Conservation (phyloP, 2,888 invertebrate species). For the Byasa hedistus region DNA sequence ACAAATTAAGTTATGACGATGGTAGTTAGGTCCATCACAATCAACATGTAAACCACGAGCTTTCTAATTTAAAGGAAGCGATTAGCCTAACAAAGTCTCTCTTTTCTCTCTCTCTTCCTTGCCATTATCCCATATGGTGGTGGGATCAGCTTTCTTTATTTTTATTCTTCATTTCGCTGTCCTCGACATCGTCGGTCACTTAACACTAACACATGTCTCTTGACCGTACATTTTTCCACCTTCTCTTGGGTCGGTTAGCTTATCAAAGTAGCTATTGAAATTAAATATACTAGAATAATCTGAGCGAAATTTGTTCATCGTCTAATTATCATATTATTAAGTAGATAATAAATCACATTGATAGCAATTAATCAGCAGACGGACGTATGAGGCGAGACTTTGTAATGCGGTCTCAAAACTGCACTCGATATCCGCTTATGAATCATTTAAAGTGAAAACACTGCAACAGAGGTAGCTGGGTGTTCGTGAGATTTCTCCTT, state of each 20-base stretch:
- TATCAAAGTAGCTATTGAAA: constrained; percentile 38
- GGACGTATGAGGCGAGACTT: constrained; percentile 13
- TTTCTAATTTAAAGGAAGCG: no score
- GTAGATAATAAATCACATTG: constrained; percentile 71
- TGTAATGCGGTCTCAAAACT: constrained; percentile 18
- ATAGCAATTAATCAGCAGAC: constrained; percentile 58
- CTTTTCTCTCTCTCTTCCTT: no score
- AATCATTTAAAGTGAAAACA: constrained; percentile 21
- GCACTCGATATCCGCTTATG: constrained; percentile 22
- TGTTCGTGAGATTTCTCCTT: not conserved
- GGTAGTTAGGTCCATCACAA: no score
- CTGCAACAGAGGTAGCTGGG: constrained; percentile 1
- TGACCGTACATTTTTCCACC: no score
- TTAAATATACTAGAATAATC: constrained; percentile 36
- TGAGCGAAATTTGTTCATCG: constrained; percentile 66
- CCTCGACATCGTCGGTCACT: no score
- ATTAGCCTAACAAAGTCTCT: no score
- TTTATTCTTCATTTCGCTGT: no score
- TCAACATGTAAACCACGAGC: no score
- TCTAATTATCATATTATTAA: constrained; percentile 77
- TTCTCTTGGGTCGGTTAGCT: constrained; percentile 12
- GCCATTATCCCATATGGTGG: no score
- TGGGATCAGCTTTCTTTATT: no score
- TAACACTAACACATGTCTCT: no score
- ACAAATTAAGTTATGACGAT: no score